Evolutionary conservation across 2,888 invertebrate genomes (phyloP).

Genomic region (Drosophila austrosaltans): DNA sequence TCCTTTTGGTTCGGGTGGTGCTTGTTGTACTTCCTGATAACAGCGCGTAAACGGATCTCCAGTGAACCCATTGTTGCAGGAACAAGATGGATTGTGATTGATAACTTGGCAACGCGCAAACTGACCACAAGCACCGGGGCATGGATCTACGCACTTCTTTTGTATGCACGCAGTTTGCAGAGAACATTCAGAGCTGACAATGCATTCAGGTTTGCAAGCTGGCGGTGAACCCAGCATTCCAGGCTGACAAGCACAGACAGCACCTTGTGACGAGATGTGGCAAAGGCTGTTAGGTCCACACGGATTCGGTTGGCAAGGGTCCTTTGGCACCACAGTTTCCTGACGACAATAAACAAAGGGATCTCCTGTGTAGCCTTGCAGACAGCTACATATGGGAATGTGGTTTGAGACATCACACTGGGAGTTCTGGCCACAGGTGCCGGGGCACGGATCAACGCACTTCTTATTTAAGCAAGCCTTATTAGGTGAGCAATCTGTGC

Average conservation of each 20-base stretch:
- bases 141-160: constrained; percentile 90
- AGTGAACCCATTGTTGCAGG: constrained; percentile 87
- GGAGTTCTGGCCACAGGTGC: constrained; percentile 92
- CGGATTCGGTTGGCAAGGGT: constrained; percentile 84
- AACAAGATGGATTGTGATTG: constrained; percentile 91
- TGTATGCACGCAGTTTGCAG: constrained; percentile 89
- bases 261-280: constrained; percentile 86
- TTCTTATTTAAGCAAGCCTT: constrained; percentile 92
- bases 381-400: constrained; percentile 90
- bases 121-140: constrained; percentile 89
- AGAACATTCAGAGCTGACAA: constrained; percentile 90
- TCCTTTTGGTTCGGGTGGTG: constrained; percentile 82
- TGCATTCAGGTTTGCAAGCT: constrained; percentile 90
- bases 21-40: constrained; percentile 80
- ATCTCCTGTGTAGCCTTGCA: constrained; percentile 90
- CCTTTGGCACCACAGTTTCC: constrained; percentile 82
- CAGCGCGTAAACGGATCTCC: constrained; percentile 91
- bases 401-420: constrained; percentile 93
- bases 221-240: constrained; percentile 90
- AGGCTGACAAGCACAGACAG: constrained; percentile 90
- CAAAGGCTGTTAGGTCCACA: constrained; percentile 85
- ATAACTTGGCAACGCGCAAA: constrained; percentile 89
- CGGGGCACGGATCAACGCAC: constrained; percentile 92
- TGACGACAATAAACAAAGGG: constrained; percentile 88
- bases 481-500: constrained; percentile 91